phyloP scores from a whole-genome alignment of 2,888 invertebrate genomes.

The Smittia sp. region DNA sequence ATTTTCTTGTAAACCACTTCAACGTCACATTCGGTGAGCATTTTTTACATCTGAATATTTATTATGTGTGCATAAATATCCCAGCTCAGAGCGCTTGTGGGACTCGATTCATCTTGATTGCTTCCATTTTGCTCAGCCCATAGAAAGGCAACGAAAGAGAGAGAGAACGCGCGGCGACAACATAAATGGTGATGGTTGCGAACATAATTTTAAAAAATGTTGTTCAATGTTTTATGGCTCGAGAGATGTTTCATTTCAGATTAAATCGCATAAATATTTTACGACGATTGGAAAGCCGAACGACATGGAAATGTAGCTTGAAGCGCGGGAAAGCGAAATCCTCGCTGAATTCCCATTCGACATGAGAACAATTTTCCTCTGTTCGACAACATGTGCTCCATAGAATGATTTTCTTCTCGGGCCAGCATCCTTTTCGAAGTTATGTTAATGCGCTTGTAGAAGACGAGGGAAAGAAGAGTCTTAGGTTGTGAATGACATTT shows the following conservation, averaged over 20 bases:
- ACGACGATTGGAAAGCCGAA: neutral
- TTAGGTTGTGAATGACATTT: neutral
- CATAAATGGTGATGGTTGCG: too few species aligned
- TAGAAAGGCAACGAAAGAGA: too few species aligned
- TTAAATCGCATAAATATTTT: slow-evolving; percentile 8
- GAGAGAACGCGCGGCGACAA: too few species aligned
- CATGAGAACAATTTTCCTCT: too few species aligned
- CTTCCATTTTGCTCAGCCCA: neutral
- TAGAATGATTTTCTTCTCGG: too few species aligned
- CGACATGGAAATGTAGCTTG: neutral
- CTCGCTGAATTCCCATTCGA: too few species aligned
- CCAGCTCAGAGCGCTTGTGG: neutral
- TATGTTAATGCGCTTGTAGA: neutral
- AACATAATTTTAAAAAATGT: too few species aligned
- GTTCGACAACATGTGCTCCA: too few species aligned
- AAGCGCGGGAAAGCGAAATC: neutral
- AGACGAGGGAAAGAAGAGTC: neutral
- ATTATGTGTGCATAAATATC: slow-evolving; percentile 9
- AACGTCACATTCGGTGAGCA: neutral
- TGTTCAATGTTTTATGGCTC: too few species aligned
- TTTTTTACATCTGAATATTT: slow-evolving; percentile 4
- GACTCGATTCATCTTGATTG: slow-evolving; percentile 12
- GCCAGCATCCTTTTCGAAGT: too few species aligned
- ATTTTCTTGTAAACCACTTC: neutral
- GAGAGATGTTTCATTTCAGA: neutral